Conservation (phyloP, 1,140 invertebrate species). For the Coenobita brevimanus region DNA sequence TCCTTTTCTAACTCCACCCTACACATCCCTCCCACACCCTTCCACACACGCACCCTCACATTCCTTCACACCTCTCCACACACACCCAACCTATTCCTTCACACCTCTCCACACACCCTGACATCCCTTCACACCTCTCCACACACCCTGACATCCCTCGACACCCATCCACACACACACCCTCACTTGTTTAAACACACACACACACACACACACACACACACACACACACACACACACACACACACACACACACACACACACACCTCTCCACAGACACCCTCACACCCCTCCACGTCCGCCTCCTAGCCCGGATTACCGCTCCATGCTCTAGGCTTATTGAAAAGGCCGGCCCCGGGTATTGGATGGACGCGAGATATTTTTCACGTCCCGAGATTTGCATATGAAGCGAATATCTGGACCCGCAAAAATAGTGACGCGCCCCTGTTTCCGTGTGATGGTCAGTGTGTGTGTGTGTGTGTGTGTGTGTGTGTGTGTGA, state of each 20-base stretch:
- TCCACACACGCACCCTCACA: not conserved
- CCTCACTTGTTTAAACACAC: not conserved
- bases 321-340: constrained; percentile 62
- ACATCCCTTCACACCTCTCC: no score
- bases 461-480: no score
- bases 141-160: no score
- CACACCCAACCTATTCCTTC: not conserved
- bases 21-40: not conserved
- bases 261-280: no score
- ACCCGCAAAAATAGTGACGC: constrained; percentile 64
- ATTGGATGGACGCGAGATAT: constrained; percentile 66
- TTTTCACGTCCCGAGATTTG: constrained; percentile 64
- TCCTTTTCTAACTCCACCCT: no score
- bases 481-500: no score
- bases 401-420: constrained; percentile 67
- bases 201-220: constrained; percentile 18
- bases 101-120: no score
- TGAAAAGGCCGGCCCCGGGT: constrained; percentile 64
- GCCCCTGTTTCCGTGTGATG: constrained; percentile 64
- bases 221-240: not conserved
- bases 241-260: not conserved
- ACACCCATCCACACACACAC: constrained; percentile 20
- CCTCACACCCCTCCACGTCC: not conserved
- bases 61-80: not conserved
- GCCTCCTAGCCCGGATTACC: constrained; percentile 43